Base-by-base conservation (phyloP, 2,113 vertebrate genomes). In the Rattus norvegicus region DNA sequence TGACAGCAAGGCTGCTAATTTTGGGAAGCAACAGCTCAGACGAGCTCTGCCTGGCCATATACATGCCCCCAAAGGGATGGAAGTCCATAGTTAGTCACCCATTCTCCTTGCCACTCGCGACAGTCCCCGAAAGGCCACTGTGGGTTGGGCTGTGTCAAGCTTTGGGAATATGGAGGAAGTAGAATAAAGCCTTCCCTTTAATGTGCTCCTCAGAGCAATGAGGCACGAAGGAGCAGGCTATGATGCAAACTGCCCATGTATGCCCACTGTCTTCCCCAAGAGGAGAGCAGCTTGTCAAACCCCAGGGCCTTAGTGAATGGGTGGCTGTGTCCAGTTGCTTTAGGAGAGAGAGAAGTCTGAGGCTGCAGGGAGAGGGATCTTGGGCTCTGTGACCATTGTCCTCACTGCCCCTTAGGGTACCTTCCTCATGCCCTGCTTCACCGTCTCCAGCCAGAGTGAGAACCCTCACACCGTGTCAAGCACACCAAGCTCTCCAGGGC, bases 321-420 rank as follows among this genome's bases (percentile, higher is more conserved):
- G 7, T 19, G 8, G 26, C 33, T 11, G 9, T 33, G 0, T 3
- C 43, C 43, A 43, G 43, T 43, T 36, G 33, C 26, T 5, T 1
- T 28, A 0, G 4, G 33, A 24, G 26, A 16, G n/a, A 67, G 59
- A 43, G 52, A 56, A 43, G 91, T 30, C 2, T 3, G 75, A 24
- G 14, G 11, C 54, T 17, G 0, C 59, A 30, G 28, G 49, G 65
- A 33, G n/a, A 43, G 33, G 52, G 16, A 7, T 65, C 47, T 0
- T 0, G 12, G 43, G 36, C 72, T 47, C 63, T n/a, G 79, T 39
- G 47, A 75, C 76, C 12, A 33, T 28, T 16, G 22, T 67, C 65
- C 12, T 9, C 10, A 14, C 2, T 16, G 9, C 14, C 22, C 1
- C 1, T 36, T 28, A 6, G 0, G 1, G 75, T 6, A 0, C 20